phyloP scores from a whole-genome alignment of 1,140 invertebrate species.

The Platorchestia sp. region DNA sequence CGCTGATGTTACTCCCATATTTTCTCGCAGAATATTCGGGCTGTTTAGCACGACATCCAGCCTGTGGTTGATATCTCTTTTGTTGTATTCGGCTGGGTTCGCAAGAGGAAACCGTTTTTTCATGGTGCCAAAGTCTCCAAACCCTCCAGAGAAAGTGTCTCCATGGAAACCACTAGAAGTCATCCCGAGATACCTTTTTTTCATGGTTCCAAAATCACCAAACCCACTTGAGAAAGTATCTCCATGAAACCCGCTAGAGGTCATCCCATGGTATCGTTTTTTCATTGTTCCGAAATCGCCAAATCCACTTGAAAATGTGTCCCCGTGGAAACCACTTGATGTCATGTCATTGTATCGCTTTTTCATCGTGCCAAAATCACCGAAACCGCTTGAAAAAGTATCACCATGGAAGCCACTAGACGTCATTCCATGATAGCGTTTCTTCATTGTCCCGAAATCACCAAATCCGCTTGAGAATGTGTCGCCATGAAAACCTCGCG shows the following conservation, averaged over 20 bases:
- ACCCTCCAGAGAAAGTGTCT: conserved; percentile 73
- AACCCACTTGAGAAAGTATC: conserved; percentile 73
- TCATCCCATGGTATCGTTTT: conserved; percentile 70
- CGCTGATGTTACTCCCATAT: not conserved
- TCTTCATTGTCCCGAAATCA: conserved; percentile 72
- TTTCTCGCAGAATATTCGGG: not conserved
- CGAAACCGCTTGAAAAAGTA: conserved; percentile 73
- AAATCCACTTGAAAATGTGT: conserved; percentile 71
- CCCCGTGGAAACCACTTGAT: conserved; percentile 70
- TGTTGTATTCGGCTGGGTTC: not conserved
- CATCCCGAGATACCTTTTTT: conserved; percentile 70
- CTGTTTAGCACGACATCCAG: not conserved
- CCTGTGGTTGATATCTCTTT: not conserved
- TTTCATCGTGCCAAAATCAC: conserved; percentile 73
- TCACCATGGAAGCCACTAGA: conserved; percentile 72
- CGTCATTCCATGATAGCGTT: conserved; percentile 71
- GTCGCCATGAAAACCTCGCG: conserved; percentile 70
- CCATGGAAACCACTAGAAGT: conserved; percentile 71
- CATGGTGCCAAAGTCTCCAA: conserved; percentile 74
- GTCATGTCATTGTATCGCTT: conserved; percentile 70
- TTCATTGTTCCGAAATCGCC: conserved; percentile 72
- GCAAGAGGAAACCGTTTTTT: conserved; percentile 68
- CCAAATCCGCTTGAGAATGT: conserved; percentile 71
- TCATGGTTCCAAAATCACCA: conserved; percentile 73
- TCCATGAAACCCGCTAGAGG: conserved; percentile 72